Base-by-base conservation (phyloP, 2,888 invertebrate species). In the Sminthurides aquaticus region DNA sequence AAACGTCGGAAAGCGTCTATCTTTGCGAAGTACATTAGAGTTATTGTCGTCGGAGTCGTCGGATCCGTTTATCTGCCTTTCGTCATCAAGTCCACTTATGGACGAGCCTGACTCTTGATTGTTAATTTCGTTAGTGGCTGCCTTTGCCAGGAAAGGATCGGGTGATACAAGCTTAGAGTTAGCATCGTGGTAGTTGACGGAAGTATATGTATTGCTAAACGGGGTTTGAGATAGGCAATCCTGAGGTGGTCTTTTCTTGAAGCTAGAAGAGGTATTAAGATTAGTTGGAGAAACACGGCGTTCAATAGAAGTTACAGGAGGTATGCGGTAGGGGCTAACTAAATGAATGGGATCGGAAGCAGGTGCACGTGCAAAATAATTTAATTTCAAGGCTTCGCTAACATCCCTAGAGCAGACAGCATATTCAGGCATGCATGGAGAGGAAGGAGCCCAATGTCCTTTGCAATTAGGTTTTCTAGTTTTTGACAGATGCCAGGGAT, bases 381-480 rank as follows among this genome's bases (percentile, higher is more conserved):
- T 11, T 34, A 15, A 34, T 34, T 5, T 15, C 15, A 34, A 15
- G 43, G 8, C 15, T 11, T 34, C 43, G 43, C 15, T 11, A 34
- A 15, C 43, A 15, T 34, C 15, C 5, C 43, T 34, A 34, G 8
- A 34, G 15, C 15, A 34, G 5, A 34, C 5, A 34, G 15, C 5
- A 15, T 34, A 60, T 49, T 60, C 60, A n/a, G 65, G 65, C 65
- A 65, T 65, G 65, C 65, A 60, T 59, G 55, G 65, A 60, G 60
- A 60, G 27, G 49, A 56, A 22, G 65, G 57, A 60, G 43, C 65
- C 57, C 65, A 60, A 34, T 58, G 43, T 52, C 64, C 58, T 25
- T 57, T 64, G 58, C 52, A 48, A 34, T 64, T 58, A 57, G 64
- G 58, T 58, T 58, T 49, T 49, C 57, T 62, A 63, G 57, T 29